Conservation (phyloP, 2,888 invertebrate species). For the Criorhina ranunculi region DNA sequence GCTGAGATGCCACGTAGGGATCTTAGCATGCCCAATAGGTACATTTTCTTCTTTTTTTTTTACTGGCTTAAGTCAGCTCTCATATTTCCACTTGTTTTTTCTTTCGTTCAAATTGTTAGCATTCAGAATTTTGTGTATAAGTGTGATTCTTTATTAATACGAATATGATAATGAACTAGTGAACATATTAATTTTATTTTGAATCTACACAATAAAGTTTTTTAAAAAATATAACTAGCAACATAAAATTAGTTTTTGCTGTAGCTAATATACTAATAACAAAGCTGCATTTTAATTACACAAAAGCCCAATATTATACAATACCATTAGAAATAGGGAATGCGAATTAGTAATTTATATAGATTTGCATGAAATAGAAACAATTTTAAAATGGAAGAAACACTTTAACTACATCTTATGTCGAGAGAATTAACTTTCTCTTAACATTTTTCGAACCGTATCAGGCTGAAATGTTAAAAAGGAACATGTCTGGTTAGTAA, state of each 20-base stretch:
- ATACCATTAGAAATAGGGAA: constrained; percentile 40
- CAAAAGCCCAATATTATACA: constrained; percentile 59
- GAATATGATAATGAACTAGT: constrained; percentile 18
- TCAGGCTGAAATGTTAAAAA: constrained; percentile 46
- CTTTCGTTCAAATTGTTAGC: too few relatives aligned
- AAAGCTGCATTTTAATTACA: constrained; percentile 56
- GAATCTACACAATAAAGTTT: constrained; percentile 47
- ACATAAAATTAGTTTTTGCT: constrained; percentile 20
- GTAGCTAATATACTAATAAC: constrained; percentile 37
- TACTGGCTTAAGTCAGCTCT: too few relatives aligned
- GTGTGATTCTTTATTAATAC: constrained; percentile 57
- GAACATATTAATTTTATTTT: constrained; percentile 37
- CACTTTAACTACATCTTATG: constrained; percentile 35
- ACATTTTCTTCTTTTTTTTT: too few relatives aligned
- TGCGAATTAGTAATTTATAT: constrained; percentile 36
- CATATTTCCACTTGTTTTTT: too few relatives aligned
- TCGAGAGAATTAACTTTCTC: constrained; percentile 54
- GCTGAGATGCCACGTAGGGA: too few relatives aligned
- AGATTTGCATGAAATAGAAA: constrained; percentile 35
- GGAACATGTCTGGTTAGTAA: background rate
- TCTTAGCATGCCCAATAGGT: too few relatives aligned
- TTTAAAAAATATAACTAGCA: constrained; percentile 47
- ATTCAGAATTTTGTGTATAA: constrained; percentile 41
- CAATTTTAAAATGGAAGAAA: constrained; percentile 67
- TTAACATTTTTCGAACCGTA: constrained; percentile 50